A percentile compares a stretch with the other conserved stretches of the same genome.
Evolutionary conservation across 1,140 invertebrate genomes (phyloP).

Genomic region (Listronotus oregonensis): DNA sequence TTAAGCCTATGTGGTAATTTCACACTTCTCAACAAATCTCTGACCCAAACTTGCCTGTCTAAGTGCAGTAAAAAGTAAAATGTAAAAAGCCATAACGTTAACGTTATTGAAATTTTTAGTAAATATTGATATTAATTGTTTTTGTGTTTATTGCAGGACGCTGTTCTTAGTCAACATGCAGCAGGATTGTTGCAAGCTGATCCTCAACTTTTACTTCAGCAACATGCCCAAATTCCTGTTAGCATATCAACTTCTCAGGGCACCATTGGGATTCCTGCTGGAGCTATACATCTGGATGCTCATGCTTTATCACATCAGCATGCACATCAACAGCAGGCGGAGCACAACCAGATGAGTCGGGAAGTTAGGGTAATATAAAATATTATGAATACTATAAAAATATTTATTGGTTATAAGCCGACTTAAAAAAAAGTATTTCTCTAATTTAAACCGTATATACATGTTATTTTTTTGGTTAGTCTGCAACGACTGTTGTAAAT

Average conservation of each 20-base stretch:
- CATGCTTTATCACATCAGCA: conserved; percentile 42
- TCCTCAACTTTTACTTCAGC: conserved; percentile 50
- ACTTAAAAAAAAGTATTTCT: too few species aligned
- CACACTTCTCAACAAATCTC: too few species aligned
- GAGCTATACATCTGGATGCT: conserved; percentile 53
- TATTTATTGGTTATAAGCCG: too few species aligned
- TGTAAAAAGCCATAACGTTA: too few species aligned
- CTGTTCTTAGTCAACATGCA: conserved; percentile 50
- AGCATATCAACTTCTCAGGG: conserved; percentile 52
- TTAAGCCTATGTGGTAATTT: too few species aligned
- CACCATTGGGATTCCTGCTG: conserved; percentile 52
- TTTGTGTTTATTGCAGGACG: conserved; percentile 44
- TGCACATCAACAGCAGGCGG: conserved; percentile 52
- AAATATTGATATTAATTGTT: not conserved
- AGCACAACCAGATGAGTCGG: conserved; percentile 40
- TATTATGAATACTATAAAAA: too few species aligned
- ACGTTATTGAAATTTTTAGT: too few species aligned
- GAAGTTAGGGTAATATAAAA: conserved; percentile 36
- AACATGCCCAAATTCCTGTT: conserved; percentile 53
- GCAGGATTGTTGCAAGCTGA: conserved; percentile 50
- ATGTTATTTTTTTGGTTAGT: too few species aligned
- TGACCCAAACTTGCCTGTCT: too few species aligned
- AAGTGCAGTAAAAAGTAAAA: too few species aligned
- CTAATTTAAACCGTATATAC: too few species aligned
- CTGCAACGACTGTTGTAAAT: too few species aligned